Evolutionary conservation across 1,140 invertebrate species (phyloP), one percentile per base, ranked within the genome.

Genomic region (Bradynema listronoti): DNA sequence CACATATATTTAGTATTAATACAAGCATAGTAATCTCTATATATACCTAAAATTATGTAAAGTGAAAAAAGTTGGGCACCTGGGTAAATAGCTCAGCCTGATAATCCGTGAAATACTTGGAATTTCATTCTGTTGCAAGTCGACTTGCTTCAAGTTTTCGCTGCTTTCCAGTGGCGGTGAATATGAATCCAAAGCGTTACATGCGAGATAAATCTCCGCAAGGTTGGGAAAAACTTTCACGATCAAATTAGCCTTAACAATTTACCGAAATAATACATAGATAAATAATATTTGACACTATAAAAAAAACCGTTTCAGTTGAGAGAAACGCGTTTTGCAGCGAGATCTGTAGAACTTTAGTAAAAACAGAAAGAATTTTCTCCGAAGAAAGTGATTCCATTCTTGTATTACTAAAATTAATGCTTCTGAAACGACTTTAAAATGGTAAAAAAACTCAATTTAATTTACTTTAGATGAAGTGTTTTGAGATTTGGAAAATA

Each of bases 121-220:
- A 4, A 65, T 5, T 24, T 39, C 22, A 32, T 65, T 65, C 19
- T 39, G 49, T 34, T 66, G 63, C 27, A 65, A 50, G 19, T 67
- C 52, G 22, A 65, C 7, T 19, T 46, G 22, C 32, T 27, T 22
- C 16, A 65, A 43, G n/a, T 42, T 56, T n/a, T n/a, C n/a, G 9
- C 30, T 39, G n/a, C 27, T 59, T n/a, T 45, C 43, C 22, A 29
- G 32, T 2, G 9, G 27, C 25, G 25, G n/a, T n/a, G 39, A n/a
- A 33, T 39, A 42, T 11, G 32, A 27, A 11, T 16, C 27, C 16
- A 65, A 53, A n/a, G 27, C 27, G 30, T 65, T 65, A 29, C 42
- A 30, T 14, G 63, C 63, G 27, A 67, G 30, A 30, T 67, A 59
- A 36, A 65, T 33, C 32, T 65, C 62, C 30, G 56, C 63, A 5